A percentile compares a stretch with the other conserved stretches of the same genome.
phyloP scores from a whole-genome alignment of 2,797 vertebrate species.

The Artibeus jamaicensis region DNA sequence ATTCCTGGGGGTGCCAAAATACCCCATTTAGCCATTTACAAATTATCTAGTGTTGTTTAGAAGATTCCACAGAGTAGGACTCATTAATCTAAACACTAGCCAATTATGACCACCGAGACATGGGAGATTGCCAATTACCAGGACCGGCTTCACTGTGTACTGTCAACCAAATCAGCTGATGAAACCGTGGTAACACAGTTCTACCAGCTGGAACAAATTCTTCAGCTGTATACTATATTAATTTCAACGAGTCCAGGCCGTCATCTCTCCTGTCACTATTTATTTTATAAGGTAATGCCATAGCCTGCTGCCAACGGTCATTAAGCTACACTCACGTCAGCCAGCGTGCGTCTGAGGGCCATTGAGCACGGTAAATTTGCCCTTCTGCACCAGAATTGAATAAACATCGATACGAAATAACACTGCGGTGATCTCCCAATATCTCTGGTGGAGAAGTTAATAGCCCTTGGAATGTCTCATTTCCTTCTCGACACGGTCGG shows the following conservation, averaged over 20 bases:
- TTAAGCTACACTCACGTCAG: slow-evolving; percentile 32
- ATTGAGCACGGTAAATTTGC: slow-evolving; percentile 28
- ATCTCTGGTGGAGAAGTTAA: slow-evolving; percentile 46
- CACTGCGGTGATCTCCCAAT: background rate
- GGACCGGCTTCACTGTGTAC: background rate
- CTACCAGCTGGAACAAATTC: background rate
- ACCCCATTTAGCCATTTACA: background rate
- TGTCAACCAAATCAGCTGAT: background rate
- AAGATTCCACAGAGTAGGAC: background rate
- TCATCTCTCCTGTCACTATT: background rate
- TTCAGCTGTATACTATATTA: background rate
- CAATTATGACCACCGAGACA: background rate
- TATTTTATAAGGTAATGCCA: background rate
- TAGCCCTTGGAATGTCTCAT: slow-evolving; percentile 39
- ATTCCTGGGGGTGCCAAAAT: background rate
- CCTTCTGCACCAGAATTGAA: slow-evolving; percentile 49
- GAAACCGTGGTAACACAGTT: background rate
- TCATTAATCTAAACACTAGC: background rate
- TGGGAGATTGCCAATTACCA: background rate
- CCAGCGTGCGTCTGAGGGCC: slow-evolving; percentile 31
- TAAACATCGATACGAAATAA: slow-evolving; percentile 33
- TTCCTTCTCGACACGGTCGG: slow-evolving; percentile 23
- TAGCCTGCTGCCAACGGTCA: background rate
- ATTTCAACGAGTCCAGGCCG: background rate
- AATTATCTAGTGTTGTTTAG: background rate